Evolutionary conservation across 1,140 invertebrate species (phyloP).

Genomic region (Leptinotarsa defecta): DNA sequence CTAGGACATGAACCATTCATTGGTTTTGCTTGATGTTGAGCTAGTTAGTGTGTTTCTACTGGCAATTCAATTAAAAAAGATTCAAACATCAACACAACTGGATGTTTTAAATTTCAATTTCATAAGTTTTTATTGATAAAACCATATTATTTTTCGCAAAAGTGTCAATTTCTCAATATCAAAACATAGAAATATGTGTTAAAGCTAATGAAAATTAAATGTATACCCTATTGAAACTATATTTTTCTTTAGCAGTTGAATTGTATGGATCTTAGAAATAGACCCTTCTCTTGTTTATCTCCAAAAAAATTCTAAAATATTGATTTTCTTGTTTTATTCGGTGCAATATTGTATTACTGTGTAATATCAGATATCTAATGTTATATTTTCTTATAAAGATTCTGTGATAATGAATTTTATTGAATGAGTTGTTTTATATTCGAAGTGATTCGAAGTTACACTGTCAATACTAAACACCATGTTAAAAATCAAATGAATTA

Average conservation of each 20-base stretch:
- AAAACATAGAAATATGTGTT: too few species aligned
- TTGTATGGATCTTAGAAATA: slow-evolving; percentile 17
- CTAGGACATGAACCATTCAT: slow-evolving; percentile 20
- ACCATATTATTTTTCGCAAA: slow-evolving; percentile 5
- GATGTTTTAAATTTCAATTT: slow-evolving; percentile 15
- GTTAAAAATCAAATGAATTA: too few species aligned
- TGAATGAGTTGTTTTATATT: slow-evolving; percentile 1
- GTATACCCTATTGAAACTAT: too few species aligned
- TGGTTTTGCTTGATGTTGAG: slow-evolving; percentile 7
- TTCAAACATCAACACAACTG: not conserved
- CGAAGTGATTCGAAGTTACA: not conserved
- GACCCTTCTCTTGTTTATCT: not conserved
- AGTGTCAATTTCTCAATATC: too few species aligned
- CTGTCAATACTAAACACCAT: not conserved
- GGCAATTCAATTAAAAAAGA: too few species aligned
- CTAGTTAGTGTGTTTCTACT: slow-evolving; percentile 15
- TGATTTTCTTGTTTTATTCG: not conserved
- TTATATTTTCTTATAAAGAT: slow-evolving; percentile 9
- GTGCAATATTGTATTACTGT: slow-evolving; percentile 6
- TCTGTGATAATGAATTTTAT: not conserved
- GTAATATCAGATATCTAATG: slow-evolving; percentile 9
- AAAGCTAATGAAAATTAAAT: too few species aligned
- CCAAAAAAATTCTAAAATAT: not conserved
- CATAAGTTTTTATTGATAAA: not conserved
- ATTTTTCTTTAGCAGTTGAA: not conserved